A percentile compares a stretch with the other conserved stretches of the same genome.
Conservation (phyloP, 2,888 invertebrate genomes). For the Caenorhabditis imperialis region DNA sequence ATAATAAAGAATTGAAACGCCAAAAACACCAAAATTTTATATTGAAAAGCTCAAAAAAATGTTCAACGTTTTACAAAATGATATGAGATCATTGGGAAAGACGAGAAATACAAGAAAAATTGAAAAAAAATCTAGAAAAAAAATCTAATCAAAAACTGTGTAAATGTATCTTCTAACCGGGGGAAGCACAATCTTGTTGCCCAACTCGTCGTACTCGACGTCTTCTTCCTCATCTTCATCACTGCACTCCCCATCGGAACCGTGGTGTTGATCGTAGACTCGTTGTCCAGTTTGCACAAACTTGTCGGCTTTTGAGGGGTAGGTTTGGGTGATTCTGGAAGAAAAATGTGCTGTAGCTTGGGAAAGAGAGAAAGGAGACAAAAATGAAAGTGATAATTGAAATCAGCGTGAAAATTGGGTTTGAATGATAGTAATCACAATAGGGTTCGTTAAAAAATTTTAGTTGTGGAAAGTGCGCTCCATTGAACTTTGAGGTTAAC, state of each 20-base stretch:
- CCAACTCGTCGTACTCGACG: conserved; percentile 59
- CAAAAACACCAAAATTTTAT: conserved; percentile 13
- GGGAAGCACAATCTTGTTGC: conserved; percentile 52
- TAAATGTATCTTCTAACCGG: conserved; percentile 64
- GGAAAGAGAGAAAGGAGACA: no score
- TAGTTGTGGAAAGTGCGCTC: no score
- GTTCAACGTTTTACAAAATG: no score
- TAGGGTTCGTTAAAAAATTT: no score
- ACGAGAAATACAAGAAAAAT: background rate
- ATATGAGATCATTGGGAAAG: no score
- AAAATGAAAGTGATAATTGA: no score
- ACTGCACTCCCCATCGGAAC: conserved; percentile 49
- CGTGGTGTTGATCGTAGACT: conserved; percentile 65
- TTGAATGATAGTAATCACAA: no score
- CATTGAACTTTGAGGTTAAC: no score
- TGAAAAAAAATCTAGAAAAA: conserved; percentile 9
- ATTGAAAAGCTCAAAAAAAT: no score
- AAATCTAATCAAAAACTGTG: conserved; percentile 65
- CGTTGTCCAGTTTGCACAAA: conserved; percentile 69
- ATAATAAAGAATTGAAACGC: background rate
- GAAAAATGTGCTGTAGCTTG: no score
- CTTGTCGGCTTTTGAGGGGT: conserved; percentile 68
- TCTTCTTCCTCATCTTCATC: conserved; percentile 59
- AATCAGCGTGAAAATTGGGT: no score
- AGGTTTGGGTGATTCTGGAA: conserved; percentile 67